Conservation (phyloP, 1,140 invertebrate species). For the Steinernema khuongi region DNA sequence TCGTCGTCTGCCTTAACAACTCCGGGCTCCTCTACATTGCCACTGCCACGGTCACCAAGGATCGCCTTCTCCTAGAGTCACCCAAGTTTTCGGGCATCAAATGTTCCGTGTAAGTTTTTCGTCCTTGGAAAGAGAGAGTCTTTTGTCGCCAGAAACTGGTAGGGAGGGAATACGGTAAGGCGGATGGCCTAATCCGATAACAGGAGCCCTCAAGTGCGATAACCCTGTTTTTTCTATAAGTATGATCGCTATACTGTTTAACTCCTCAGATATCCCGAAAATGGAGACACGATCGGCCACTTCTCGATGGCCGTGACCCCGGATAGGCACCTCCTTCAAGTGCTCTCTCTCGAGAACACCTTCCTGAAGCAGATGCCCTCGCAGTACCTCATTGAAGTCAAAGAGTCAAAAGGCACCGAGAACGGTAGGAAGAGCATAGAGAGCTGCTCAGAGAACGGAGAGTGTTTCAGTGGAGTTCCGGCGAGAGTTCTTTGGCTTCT, state of each 20-base stretch:
- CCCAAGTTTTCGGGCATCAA: not conserved
- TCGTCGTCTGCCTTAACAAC: not conserved
- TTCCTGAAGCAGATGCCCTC: not conserved
- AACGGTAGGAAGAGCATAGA: not conserved
- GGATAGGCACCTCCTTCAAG: not conserved
- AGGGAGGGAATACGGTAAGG: no score
- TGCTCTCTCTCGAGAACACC: not conserved
- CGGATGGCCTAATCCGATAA: no score
- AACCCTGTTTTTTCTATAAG: no score
- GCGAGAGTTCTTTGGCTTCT: not conserved
- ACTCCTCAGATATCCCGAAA: slow-evolving; percentile 6
- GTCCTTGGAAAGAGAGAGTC: not conserved
- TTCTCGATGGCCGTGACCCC: slow-evolving; percentile 4
- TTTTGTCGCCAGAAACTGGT: no score
- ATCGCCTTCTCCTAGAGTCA: not conserved
- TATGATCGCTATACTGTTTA: no score
- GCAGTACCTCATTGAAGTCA: slow-evolving; percentile 6
- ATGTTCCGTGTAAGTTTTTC: not conserved
- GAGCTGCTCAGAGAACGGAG: not conserved
- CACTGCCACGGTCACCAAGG: not conserved
- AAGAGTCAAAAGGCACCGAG: not conserved
- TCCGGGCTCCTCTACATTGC: not conserved
- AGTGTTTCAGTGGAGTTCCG: not conserved
- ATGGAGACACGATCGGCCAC: not conserved
- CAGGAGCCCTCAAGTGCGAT: no score